Conservation (phyloP, 2,113 vertebrate genomes). For the Paramisgurnus dabryanus region DNA sequence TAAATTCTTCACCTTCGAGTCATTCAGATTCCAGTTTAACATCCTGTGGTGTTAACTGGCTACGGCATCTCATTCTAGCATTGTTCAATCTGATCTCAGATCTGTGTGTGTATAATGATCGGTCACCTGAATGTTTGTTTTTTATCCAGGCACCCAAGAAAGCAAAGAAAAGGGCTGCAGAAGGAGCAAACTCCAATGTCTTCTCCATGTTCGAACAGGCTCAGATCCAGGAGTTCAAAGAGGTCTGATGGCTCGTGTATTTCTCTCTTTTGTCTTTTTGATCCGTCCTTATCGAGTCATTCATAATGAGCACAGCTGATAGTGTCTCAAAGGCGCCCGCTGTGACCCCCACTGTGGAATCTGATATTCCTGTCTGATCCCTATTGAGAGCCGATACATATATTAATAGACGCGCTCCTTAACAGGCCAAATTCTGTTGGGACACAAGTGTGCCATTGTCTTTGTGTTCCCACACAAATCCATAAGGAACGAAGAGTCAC, state of each 20-base stretch:
- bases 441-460: neutral
- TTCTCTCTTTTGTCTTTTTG: neutral
- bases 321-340: neutral
- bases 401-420: neutral
- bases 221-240: slow-evolving; percentile 98
- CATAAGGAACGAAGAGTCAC: neutral
- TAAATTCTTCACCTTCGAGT: no score
- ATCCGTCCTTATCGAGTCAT: neutral
- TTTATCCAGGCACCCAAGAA: slow-evolving; percentile 88
- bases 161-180: slow-evolving; percentile 88
- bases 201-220: slow-evolving; percentile 98
- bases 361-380: slow-evolving; percentile 30
- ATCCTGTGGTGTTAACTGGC: no score
- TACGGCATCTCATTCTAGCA: no score
- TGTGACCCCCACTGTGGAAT: slow-evolving; percentile 16
- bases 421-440: neutral
- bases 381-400: neutral
- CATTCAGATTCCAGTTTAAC: no score
- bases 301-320: slow-evolving; percentile 16
- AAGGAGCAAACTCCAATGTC: slow-evolving; percentile 95
- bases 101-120: neutral
- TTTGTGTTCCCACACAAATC: neutral
- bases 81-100: no score
- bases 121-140: neutral
- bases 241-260: slow-evolving; percentile 73